These are phyloP conservation scores for Globodera rostochiensis DNA, from an alignment of 1,140 invertebrate genomes.

Conservation along the genomic window DNA sequence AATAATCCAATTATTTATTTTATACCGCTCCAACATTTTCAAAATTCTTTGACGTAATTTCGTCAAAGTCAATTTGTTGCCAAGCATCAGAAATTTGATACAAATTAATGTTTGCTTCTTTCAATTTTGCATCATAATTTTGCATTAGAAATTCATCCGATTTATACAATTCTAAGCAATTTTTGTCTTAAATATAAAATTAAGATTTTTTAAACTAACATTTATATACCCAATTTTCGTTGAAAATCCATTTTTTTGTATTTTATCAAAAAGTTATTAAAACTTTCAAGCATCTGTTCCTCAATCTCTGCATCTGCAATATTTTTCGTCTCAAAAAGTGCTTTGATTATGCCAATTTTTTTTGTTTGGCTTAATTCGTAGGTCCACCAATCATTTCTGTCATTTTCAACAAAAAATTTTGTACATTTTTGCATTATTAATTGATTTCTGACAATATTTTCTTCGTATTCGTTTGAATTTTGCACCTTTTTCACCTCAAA, in stretches of 20 bases:
- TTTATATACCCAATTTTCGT: too few relatives aligned
- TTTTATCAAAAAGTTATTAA: too few relatives aligned
- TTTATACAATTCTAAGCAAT: not conserved
- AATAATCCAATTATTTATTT: not conserved
- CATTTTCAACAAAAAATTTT: not conserved
- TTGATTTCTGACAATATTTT: not conserved
- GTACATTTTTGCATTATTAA: not conserved
- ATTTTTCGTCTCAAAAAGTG: not conserved
- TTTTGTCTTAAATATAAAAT: not conserved
- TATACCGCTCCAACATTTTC: not conserved
- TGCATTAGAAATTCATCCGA: not conserved
- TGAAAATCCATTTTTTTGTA: too few relatives aligned
- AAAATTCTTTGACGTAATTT: not conserved
- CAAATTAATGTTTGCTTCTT: not conserved
- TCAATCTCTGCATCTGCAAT: not conserved
- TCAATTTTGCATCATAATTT: not conserved
- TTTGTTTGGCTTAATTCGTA: not conserved
- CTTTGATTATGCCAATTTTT: not conserved
- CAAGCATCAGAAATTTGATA: not conserved
- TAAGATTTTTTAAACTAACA: too few relatives aligned
- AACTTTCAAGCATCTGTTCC: too few relatives aligned
- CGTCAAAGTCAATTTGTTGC: not conserved
- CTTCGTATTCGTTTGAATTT: not conserved
- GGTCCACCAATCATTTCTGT: not conserved
- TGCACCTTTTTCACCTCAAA: not conserved